Evolutionary conservation across 1,140 invertebrate genomes (phyloP).

Genomic region (Macrobrachium rosenbergii): DNA sequence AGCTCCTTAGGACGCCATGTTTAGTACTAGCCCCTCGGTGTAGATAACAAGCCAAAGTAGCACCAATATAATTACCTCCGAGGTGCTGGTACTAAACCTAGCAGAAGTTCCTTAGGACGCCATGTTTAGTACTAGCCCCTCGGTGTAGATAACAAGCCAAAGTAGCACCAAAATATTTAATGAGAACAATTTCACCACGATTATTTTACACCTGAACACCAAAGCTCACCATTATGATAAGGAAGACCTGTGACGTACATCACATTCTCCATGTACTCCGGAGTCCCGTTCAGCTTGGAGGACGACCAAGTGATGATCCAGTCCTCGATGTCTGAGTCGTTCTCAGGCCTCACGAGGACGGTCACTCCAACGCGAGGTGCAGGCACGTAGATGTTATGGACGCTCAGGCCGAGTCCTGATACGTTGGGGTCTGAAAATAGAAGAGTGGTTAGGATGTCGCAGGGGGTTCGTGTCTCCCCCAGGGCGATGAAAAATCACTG

Average conservation of each 20-base stretch:
- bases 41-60: no score
- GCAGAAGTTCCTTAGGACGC: no score
- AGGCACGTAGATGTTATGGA: slow-evolving; percentile 40
- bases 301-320: slow-evolving; percentile 52
- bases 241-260: slow-evolving; percentile 26
- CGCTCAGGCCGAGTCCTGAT: slow-evolving; percentile 31
- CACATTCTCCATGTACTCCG: slow-evolving; percentile 37
- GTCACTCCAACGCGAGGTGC: slow-evolving; percentile 36
- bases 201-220: background rate
- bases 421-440: slow-evolving; percentile 22
- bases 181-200: background rate
- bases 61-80: no score
- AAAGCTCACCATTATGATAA: slow-evolving; percentile 30
- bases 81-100: no score
- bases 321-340: slow-evolving; percentile 32
- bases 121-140: no score
- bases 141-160: no score
- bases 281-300: slow-evolving; percentile 17
- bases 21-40: no score
- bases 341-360: slow-evolving; percentile 29
- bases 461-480: no score
- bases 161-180: no score
- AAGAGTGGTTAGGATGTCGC: background rate
- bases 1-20: no score
- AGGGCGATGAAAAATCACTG: no score